phyloP scores from a whole-genome alignment of 1,140 invertebrate species.

The Parapsyche elsis region DNA sequence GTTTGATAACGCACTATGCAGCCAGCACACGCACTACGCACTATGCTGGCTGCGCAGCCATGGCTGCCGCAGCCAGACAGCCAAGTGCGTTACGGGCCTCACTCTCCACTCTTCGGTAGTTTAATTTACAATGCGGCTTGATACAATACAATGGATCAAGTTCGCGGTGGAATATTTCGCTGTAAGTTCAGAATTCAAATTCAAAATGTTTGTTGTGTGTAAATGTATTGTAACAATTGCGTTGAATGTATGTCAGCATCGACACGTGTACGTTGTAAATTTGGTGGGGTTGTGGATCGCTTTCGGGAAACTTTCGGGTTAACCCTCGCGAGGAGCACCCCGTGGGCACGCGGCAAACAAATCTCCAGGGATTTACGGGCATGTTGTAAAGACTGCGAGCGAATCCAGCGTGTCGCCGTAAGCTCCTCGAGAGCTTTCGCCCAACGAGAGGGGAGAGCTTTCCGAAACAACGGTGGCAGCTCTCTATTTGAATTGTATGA shows the following conservation, averaged over 20 bases:
- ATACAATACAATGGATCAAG: no score
- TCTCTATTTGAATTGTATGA: conserved; percentile 47
- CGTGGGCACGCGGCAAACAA: conserved; percentile 34
- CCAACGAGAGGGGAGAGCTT: neutral
- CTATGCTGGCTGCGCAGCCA: no score
- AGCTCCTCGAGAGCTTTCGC: neutral
- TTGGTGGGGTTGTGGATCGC: neutral
- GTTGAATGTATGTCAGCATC: neutral
- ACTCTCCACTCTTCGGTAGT: no score
- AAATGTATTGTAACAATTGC: no score
- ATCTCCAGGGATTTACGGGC: conserved; percentile 47
- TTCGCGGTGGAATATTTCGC: no score
- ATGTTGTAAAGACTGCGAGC: conserved; percentile 43
- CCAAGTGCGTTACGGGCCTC: no score
- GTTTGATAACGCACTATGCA: no score
- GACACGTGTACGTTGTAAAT: neutral
- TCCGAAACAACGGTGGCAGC: neutral
- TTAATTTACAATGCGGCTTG: no score
- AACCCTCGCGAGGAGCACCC: conserved; percentile 20
- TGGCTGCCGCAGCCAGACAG: no score
- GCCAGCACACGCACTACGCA: no score
- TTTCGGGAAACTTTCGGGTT: conserved; percentile 11
- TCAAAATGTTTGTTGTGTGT: no score
- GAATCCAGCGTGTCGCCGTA: conserved; percentile 9
- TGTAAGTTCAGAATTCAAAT: no score